Percentiles rank a stretch among this genome's conserved stretches.
Evolutionary conservation across 1,140 invertebrate genomes (phyloP).

Genomic region (Ceratoteleas bidentatus): DNA sequence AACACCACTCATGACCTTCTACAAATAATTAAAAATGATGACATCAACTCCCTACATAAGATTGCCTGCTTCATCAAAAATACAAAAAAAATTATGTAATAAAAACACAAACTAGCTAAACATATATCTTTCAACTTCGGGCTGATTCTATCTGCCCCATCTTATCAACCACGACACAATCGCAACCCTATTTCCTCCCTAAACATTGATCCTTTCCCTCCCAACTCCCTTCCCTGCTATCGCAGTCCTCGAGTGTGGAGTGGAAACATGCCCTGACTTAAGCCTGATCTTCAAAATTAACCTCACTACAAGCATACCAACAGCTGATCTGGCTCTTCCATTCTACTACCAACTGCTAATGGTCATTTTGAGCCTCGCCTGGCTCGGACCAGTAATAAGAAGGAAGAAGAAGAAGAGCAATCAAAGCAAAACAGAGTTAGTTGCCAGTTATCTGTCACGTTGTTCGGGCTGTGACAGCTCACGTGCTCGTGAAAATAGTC

Average conservation of each 20-base stretch:
- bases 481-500: no score
- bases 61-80: slow-evolving; percentile 2
- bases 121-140: background rate
- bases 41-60: background rate
- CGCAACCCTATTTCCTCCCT: background rate
- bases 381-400: slow-evolving; percentile 2
- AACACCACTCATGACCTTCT: slow-evolving; percentile 2
- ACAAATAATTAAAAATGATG: background rate
- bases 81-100: slow-evolving; percentile 9
- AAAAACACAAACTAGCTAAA: background rate
- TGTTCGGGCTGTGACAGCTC: no score
- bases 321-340: background rate
- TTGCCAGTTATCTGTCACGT: no score
- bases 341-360: background rate
- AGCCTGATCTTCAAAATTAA: background rate
- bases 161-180: background rate
- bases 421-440: no score
- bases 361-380: background rate
- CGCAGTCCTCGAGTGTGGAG: background rate
- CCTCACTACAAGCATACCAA: background rate
- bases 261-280: background rate
- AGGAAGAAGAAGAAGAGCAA: slow-evolving; percentile 1
- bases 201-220: background rate
- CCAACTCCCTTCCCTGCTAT: background rate
- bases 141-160: background rate